phyloP scores from a whole-genome alignment of 2,113 vertebrate species.

The Engraulis encrasicolus region DNA sequence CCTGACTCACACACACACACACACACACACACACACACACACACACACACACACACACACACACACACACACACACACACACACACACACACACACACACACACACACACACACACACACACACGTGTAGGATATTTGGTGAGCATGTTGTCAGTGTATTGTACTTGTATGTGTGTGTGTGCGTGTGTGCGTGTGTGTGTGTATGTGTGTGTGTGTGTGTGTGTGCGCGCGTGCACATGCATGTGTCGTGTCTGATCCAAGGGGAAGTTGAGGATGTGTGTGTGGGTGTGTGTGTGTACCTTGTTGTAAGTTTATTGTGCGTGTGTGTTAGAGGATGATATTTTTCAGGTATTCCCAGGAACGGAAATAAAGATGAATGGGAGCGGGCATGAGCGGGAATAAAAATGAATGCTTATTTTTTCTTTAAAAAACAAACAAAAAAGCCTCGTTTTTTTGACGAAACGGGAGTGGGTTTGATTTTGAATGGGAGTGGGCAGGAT shows the following conservation, averaged over 20 bases:
- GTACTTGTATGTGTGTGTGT: background rate
- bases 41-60: background rate
- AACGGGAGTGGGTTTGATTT: too few species aligned
- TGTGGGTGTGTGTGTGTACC: background rate
- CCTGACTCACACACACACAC: conserved; percentile 69
- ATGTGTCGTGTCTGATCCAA: background rate
- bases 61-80: background rate
- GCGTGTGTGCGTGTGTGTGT: background rate
- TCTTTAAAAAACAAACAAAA: too few species aligned
- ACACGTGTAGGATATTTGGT: background rate
- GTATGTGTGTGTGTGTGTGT: background rate
- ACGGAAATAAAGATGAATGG: too few species aligned
- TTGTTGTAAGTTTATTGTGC: conserved; percentile 31
- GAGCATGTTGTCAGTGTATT: background rate
- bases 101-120: background rate
- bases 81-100: background rate
- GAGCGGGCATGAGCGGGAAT: too few species aligned
- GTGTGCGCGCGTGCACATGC: background rate
- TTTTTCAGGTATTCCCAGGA: too few species aligned
- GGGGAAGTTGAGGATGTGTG: background rate
- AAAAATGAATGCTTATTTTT: too few species aligned
- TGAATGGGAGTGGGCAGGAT: too few species aligned
- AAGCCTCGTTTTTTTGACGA: too few species aligned
- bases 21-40: background rate
- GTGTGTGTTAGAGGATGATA: too few species aligned